Evolutionary conservation across 2,888 invertebrate genomes (phyloP), one percentile per base, ranked within the genome.

Genomic region (Amaurobius ferox): DNA sequence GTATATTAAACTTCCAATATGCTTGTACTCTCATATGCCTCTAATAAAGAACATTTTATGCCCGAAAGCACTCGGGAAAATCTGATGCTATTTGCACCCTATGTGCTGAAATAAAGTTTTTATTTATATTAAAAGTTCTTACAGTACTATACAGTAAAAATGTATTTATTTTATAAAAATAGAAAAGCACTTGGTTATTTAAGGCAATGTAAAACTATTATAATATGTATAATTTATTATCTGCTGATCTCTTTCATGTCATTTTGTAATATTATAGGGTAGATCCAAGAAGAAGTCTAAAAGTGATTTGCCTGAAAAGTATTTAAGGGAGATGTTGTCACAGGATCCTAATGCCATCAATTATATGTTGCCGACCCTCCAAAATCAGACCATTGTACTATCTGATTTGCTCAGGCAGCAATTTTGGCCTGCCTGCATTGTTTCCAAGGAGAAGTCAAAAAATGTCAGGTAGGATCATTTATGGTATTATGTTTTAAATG

Each of bases 371-470:
- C 77, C 77, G n/a, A 61, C 71, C 16, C 29, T 83, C 11, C 30
- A 28, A 11, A 64, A 26, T 19, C 35, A 83, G 3, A 30, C 39
- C 32, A 26, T 77, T 26, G 67, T 83, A n/a, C 23, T 83, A 29
- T 72, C 83, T 11, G 83, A 83, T 23, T 39, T 48, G 7, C 32
- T 83, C 3, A 35, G 83, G 9, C 29, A 3, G 29, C 26, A n/a
- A 7, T 11, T 77, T 29, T 83, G 83, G 83, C 72, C 72, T 29
- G 23, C 23, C 13, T 77, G 83, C 23, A 35, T 70, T 39, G 30
- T 55, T 26, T 23, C 26, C 5, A 83, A 83, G 39, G 83, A 83
- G 39, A 83, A 83, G 55, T 28, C 77, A n/a, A 83, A 83, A 39
- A 48, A 29, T 39, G 77, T 70, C 32, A 83, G 71, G 83, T 83